Conservation (phyloP, 2,113 vertebrate species). For the Rhineura floridana region DNA sequence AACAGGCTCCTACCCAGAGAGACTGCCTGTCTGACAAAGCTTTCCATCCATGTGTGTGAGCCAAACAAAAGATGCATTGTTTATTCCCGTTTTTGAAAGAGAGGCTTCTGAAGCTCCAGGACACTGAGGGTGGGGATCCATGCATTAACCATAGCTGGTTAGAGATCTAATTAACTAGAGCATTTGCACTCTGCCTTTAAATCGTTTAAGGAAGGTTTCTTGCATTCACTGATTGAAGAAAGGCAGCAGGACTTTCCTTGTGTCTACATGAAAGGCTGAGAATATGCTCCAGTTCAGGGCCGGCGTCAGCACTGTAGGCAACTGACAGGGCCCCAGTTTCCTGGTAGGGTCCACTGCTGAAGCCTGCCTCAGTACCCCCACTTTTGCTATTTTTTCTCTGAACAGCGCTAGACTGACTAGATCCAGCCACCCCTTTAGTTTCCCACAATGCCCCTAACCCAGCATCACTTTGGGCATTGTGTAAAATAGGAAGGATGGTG, state of each 20-base stretch:
- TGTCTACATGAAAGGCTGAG: background rate
- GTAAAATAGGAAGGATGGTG: too few species aligned
- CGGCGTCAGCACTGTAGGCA: too few species aligned
- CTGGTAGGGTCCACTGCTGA: too few species aligned
- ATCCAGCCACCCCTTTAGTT: too few species aligned
- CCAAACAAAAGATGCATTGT: background rate
- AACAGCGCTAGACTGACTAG: too few species aligned
- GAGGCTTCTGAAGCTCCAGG: background rate
- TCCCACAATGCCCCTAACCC: too few species aligned
- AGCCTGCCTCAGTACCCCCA: too few species aligned
- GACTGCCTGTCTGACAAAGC: background rate
- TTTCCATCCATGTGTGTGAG: background rate
- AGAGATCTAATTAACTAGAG: background rate
- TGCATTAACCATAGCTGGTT: background rate
- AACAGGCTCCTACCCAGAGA: background rate
- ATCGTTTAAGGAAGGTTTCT: background rate
- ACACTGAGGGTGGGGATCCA: background rate
- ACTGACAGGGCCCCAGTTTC: too few species aligned
- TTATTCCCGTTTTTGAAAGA: background rate
- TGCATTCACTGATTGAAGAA: background rate
- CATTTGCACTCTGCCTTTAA: background rate
- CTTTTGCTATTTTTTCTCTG: too few species aligned
- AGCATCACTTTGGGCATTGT: background rate
- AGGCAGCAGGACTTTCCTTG: background rate
- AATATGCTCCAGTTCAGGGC: background rate